Percentiles rank a stretch among this genome's conserved stretches.
Conservation (phyloP, 2,888 invertebrate species). For the Odontomyia ornata region DNA sequence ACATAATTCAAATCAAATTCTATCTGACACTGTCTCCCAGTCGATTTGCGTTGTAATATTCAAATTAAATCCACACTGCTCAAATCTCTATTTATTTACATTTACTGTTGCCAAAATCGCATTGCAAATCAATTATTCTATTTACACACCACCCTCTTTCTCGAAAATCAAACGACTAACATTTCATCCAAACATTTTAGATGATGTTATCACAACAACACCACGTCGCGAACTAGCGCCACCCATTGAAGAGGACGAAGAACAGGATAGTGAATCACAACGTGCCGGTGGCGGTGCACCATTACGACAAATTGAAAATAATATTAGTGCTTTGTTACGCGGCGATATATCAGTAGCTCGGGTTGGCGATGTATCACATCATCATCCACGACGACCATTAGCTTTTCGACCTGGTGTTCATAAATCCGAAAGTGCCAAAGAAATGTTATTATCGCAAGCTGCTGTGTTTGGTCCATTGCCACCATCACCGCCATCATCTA, state of each 20-base stretch:
- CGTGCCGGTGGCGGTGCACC: conserved; percentile 69
- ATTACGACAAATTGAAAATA: conserved; percentile 75
- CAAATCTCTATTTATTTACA: no score
- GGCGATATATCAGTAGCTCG: conserved; percentile 60
- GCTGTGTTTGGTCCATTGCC: conserved; percentile 62
- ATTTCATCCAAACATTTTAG: conserved; percentile 30
- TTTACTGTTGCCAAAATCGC: no score
- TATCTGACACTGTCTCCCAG: no score
- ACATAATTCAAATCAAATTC: no score
- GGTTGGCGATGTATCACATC: conserved; percentile 57
- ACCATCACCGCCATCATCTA: conserved; percentile 61
- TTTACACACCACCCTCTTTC: no score
- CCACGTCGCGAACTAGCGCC: conserved; percentile 74
- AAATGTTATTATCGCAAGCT: conserved; percentile 67
- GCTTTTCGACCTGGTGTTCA: conserved; percentile 71
- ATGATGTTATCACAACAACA: conserved; percentile 58
- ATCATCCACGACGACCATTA: conserved; percentile 58
- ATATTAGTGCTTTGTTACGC: conserved; percentile 75
- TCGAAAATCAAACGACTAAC: no score
- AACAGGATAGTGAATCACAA: conserved; percentile 71
- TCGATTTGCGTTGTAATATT: no score
- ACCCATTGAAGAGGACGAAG: conserved; percentile 75
- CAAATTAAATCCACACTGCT: no score
- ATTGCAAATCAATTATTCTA: no score
- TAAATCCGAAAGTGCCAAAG: conserved; percentile 79